Percentiles rank a stretch among this genome's conserved stretches.
phyloP scores from a whole-genome alignment of 2,797 vertebrate species.

The Cyclura pinguis region DNA sequence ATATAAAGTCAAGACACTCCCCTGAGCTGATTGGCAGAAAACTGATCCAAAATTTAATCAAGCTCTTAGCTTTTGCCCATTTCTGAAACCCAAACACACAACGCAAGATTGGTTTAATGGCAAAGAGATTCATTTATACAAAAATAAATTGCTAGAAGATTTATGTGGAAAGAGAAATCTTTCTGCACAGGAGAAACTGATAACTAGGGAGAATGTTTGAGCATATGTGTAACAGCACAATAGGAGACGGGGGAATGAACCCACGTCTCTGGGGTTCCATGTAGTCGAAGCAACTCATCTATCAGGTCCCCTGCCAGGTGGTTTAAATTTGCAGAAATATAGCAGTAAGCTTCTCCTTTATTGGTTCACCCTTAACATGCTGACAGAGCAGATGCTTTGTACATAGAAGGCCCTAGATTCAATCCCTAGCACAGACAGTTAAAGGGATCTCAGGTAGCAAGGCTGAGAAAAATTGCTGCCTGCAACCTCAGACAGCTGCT shows the following conservation, averaged over 20 bases:
- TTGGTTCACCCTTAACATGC: slow-evolving; percentile 18
- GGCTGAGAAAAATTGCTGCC: background rate
- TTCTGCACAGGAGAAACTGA: background rate
- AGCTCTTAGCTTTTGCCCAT: background rate
- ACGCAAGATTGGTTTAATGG: background rate
- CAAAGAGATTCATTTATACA: background rate
- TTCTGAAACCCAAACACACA: background rate
- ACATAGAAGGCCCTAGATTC: slow-evolving; percentile 7
- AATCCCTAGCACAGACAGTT: background rate
- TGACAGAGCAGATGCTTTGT: slow-evolving; percentile 7
- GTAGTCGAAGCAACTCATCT: slow-evolving; percentile 12
- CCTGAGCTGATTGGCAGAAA: background rate
- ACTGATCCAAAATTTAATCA: background rate
- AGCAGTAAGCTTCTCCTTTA: slow-evolving; percentile 6
- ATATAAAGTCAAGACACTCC: background rate
- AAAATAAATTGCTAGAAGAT: background rate
- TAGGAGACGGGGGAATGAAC: background rate
- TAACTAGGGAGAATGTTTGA: slow-evolving; percentile 11
- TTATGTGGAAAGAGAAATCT: background rate
- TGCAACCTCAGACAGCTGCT: slow-evolving; percentile 20
- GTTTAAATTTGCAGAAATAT: slow-evolving; percentile 15
- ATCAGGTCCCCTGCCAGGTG: slow-evolving; percentile 8
- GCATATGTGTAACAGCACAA: background rate
- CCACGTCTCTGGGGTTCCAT: background rate
- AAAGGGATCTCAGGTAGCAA: slow-evolving; percentile 20